Conservation (phyloP, 2,113 vertebrate species). For the Tragelaphus imberbis region DNA sequence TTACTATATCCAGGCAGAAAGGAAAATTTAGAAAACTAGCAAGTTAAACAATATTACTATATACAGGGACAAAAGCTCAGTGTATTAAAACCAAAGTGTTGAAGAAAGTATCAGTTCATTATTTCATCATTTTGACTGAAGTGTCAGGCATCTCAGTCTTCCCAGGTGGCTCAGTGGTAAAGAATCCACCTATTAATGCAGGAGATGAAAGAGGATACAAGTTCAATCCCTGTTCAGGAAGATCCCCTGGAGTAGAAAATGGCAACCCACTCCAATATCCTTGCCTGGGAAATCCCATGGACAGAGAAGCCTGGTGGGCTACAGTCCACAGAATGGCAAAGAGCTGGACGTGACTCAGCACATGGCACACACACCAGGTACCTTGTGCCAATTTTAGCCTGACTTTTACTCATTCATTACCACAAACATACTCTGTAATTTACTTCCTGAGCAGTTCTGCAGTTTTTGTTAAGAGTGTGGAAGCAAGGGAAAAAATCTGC, state of each 20-base stretch:
- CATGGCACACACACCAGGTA: too few relatives aligned
- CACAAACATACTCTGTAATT: too few relatives aligned
- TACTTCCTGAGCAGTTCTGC: too few relatives aligned
- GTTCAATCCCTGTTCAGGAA: background rate
- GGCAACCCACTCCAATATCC: background rate
- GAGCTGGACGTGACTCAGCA: background rate
- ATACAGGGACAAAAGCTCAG: background rate
- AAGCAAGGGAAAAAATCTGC: too few relatives aligned
- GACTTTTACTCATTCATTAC: too few relatives aligned
- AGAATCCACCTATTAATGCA: background rate
- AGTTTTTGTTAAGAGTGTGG: too few relatives aligned
- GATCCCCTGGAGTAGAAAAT: background rate
- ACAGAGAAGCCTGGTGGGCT: background rate
- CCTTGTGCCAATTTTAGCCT: too few relatives aligned
- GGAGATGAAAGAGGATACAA: background rate
- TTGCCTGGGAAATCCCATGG: background rate
- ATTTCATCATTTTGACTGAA: background rate
- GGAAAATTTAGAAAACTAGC: background rate
- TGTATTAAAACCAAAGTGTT: background rate
- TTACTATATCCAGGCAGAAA: background rate
- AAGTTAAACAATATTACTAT: background rate
- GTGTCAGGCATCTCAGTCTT: background rate
- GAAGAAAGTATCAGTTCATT: background rate
- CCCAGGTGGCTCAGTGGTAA: background rate
- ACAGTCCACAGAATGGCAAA: background rate